These are phyloP conservation scores for Falco berigora DNA, from an alignment of 2,797 vertebrate genomes.

Conservation along the genomic window DNA sequence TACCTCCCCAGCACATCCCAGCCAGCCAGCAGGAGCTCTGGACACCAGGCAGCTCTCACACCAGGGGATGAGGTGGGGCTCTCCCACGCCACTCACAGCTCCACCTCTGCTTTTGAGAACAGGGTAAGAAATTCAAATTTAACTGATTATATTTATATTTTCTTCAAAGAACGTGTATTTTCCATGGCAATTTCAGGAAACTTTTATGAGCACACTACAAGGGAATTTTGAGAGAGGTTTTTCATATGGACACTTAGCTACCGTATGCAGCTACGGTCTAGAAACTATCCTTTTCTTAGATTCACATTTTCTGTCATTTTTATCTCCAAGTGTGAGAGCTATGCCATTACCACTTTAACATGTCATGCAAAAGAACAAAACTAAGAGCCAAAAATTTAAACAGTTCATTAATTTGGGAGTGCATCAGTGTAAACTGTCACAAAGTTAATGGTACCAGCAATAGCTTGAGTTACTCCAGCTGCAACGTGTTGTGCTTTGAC, in stretches of 20 bases:
- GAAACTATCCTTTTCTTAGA: not conserved
- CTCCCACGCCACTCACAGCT: not conserved
- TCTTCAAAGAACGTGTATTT: not conserved
- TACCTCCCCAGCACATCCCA: not conserved
- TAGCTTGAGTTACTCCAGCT: not conserved
- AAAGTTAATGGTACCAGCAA: not conserved
- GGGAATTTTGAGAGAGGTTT: not conserved
- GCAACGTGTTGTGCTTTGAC: not conserved
- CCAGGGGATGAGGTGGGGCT: fast-evolving
- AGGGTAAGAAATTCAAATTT: not conserved
- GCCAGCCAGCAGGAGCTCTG: not conserved
- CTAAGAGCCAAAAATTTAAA: not conserved
- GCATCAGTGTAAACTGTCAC: not conserved
- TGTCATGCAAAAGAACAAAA: not conserved
- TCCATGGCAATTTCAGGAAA: not conserved
- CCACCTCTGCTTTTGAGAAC: not conserved
- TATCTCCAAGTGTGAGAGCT: not conserved
- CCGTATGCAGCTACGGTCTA: not conserved
- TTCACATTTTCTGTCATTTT: not conserved
- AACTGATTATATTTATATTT: not conserved
- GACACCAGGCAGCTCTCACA: not conserved
- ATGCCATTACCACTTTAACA: not conserved
- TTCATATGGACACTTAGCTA: not conserved
- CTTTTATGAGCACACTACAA: not conserved
- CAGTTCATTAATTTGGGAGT: not conserved